These are phyloP conservation scores for Sarcophaga variegata DNA, from an alignment of 2,888 invertebrate species.

Conservation along the genomic window DNA sequence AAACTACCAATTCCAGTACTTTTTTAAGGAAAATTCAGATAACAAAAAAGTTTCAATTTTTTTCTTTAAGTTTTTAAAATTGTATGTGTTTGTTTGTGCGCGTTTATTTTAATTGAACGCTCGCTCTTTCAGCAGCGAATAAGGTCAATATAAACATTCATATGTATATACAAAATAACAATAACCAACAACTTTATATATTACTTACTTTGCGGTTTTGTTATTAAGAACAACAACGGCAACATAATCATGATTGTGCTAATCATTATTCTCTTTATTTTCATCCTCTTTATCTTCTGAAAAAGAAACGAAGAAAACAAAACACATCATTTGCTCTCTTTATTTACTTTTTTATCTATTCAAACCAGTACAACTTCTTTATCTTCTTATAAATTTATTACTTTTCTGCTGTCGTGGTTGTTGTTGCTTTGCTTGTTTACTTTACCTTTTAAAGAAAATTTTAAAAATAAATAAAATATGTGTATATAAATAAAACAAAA, in stretches of 20 bases:
- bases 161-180: constrained; percentile 10
- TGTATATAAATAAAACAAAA: constrained; percentile 16
- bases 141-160: constrained; percentile 61
- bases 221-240: neutral
- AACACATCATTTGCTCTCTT: neutral
- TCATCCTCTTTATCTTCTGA: constrained; percentile 7
- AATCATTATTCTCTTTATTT: constrained; percentile 20
- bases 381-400: constrained; percentile 8
- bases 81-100: neutral
- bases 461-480: constrained; percentile 23
- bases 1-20: constrained; percentile 2
- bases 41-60: neutral
- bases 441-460: constrained; percentile 37
- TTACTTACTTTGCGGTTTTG: constrained; percentile 19
- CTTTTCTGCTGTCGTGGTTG: constrained; percentile 2
- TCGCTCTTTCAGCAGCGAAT: constrained; percentile 35
- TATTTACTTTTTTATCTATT: constrained; percentile 26
- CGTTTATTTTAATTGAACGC: neutral
- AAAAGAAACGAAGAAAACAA: neutral
- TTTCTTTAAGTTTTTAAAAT: constrained; percentile 14
- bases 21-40: neutral
- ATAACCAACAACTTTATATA: neutral
- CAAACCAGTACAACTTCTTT: constrained; percentile 20
- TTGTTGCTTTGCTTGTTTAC: constrained; percentile 4
- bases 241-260: constrained; percentile 1